Conservation (phyloP, 2,113 vertebrate genomes). For the Amphilophus citrinellus region DNA sequence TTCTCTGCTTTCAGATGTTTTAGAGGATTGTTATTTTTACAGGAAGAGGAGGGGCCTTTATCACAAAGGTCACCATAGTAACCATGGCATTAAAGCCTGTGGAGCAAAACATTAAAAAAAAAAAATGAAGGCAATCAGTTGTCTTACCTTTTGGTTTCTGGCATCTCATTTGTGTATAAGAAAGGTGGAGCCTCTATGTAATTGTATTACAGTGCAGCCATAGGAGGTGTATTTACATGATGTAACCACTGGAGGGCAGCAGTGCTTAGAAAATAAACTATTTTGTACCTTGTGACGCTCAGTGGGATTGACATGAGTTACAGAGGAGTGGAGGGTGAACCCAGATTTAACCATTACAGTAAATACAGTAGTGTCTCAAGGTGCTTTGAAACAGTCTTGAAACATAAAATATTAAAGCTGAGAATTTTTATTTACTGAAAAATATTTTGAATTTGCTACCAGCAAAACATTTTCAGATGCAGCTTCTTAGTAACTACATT, state of each 20-base stretch:
- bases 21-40: neutral
- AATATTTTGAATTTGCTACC: neutral
- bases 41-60: neutral
- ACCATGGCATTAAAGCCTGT: neutral
- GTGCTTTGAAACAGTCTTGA: neutral
- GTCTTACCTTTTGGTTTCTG: neutral
- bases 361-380: fast-evolving
- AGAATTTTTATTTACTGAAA: neutral
- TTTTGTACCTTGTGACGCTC: neutral
- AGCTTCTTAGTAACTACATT: too few species aligned
- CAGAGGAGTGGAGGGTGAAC: fast-evolving
- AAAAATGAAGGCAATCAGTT: neutral
- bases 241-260: slow-evolving; percentile 25
- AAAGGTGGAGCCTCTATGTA: neutral
- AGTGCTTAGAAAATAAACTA: fast-evolving
- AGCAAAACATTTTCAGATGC: neutral
- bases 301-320: neutral
- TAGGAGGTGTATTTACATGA: neutral
- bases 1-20: neutral
- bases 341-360: neutral
- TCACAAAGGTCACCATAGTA: neutral
- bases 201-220: neutral
- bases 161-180: neutral
- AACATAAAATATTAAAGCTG: fast-evolving
- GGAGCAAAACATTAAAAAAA: neutral